phyloP scores from a whole-genome alignment of 2,797 vertebrate species.

The Fistularia commersonii region DNA sequence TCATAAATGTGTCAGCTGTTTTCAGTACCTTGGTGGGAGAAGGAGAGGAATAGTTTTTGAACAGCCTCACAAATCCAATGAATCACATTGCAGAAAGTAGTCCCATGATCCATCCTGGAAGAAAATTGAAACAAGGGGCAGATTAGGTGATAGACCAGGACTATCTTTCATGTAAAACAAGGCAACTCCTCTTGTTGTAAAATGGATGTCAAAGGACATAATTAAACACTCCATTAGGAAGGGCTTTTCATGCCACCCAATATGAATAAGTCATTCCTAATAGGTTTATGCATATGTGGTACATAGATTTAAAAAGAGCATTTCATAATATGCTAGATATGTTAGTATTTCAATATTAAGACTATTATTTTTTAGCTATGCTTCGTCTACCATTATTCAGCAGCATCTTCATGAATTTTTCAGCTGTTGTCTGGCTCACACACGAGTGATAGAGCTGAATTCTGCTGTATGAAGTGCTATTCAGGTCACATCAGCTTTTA shows the following conservation, averaged over 20 bases:
- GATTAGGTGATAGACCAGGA: slow-evolving; percentile 25
- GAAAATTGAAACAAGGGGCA: slow-evolving; percentile 30
- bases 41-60: slow-evolving; percentile 13
- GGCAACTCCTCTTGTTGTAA: slow-evolving; percentile 8
- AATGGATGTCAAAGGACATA: slow-evolving; percentile 10
- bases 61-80: slow-evolving; percentile 45
- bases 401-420: slow-evolving; percentile 70
- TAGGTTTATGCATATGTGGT: background rate
- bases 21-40: slow-evolving; percentile 44
- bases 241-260: slow-evolving; percentile 24
- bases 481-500: slow-evolving; percentile 77
- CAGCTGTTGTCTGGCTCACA: slow-evolving; percentile 57
- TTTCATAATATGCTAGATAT: no score
- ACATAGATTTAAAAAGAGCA: no score
- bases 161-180: background rate
- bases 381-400: slow-evolving; percentile 39
- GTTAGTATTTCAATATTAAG: no score
- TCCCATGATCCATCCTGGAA: slow-evolving; percentile 48
- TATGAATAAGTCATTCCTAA: slow-evolving; percentile 9
- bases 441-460: slow-evolving; percentile 36
- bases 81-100: slow-evolving; percentile 63
- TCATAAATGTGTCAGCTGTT: background rate
- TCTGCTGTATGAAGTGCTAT: slow-evolving; percentile 62
- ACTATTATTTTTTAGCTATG: no score
- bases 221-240: slow-evolving; percentile 23